phyloP scores from a whole-genome alignment of 2,888 invertebrate species.

The Drosophila nigricruria region DNA sequence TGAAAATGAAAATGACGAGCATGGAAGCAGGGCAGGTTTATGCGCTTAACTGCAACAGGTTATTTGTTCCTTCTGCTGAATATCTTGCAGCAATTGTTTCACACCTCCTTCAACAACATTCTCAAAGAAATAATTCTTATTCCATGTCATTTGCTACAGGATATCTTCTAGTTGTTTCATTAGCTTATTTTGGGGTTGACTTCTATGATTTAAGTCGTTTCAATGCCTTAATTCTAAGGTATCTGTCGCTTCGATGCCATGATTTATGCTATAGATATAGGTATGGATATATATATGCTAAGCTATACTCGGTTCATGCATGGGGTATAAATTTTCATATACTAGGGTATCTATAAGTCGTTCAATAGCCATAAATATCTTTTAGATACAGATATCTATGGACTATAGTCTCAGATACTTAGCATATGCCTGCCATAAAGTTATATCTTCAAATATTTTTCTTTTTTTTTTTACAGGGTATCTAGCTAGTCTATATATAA shows the following conservation, averaged over 20 bases:
- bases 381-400: background rate
- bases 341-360: background rate
- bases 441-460: background rate
- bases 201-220: no score
- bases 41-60: slow-evolving; percentile 6
- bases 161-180: no score
- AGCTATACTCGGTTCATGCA: no score
- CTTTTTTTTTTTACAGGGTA: background rate
- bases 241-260: no score
- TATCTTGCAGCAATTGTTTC: background rate
- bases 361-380: no score
- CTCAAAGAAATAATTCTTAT: no score
- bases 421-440: background rate
- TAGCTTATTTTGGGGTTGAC: no score
- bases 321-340: no score
- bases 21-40: background rate
- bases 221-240: no score
- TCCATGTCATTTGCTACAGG: no score
- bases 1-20: background rate
- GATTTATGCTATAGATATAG: no score
- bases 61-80: background rate
- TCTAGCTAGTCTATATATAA: background rate
- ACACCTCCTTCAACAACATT: background rate
- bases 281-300: no score
- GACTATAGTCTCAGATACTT: background rate